Evolutionary conservation across 1,140 invertebrate species (phyloP), one percentile per base, ranked within the genome.

Genomic region (Bursaphelenchus mucronatus): DNA sequence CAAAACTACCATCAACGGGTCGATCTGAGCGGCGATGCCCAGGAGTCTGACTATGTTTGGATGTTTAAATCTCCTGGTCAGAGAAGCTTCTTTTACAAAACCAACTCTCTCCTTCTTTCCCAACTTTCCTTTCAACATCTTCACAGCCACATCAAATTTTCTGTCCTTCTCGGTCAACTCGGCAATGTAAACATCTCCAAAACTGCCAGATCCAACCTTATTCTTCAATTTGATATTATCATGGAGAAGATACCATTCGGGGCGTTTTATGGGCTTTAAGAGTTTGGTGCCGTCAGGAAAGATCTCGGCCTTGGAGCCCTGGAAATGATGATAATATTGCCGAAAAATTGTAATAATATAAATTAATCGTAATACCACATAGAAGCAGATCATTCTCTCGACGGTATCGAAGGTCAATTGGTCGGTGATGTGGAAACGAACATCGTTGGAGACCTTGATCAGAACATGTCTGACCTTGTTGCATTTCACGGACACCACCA

Each of bases 211-310:
- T n/a, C 63, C 63, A 11, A 65, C 64, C 40, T 65, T 65, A 40
- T 65, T 65, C 8, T 40, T 55, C 1, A 65, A 11, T 17, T 41
- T 50, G 43, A 65, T 46, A 15, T 50, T 30, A 40, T 65, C 63
- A 40, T 65, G 63, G 1, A 65, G 63, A n/a, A 65, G 21, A 21
- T 65, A 65, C 63, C 63, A 65, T 19, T 65, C 63, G 2, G 63
- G 63, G 0, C 63, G 30, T 11, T 21, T 41, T 8, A 65, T 40
- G 64, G 63, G 63, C n/a, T 67, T 65, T 15, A 68, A 21, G 19
- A 65, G 40, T 21, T 65, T 68, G 13, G 63, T 65, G 10, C 63
- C 63, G 40, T 46, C n/a, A 19, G 46, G 21, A 9, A 40, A 64
- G 8, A 68, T 17, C 19, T 65, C 64, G 7, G 39, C 21, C 63